Percentiles rank a stretch among this genome's conserved stretches.
phyloP scores from a whole-genome alignment of 2,888 invertebrate genomes.

The Notodonta ziczac region DNA sequence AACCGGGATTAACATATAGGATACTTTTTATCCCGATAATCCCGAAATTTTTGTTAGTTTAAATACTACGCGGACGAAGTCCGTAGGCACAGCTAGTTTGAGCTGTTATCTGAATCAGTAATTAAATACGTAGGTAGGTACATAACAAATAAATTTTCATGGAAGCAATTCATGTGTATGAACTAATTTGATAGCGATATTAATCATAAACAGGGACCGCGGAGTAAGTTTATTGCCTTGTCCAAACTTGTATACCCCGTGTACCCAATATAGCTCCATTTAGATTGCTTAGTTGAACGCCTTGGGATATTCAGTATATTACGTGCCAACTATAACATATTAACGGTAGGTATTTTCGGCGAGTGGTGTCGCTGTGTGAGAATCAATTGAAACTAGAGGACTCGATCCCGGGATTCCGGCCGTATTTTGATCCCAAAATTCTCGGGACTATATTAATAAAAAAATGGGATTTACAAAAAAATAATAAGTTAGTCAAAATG shows the following conservation, averaged over 20 bases:
- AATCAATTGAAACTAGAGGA: slow-evolving; percentile 6
- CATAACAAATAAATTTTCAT: slow-evolving; percentile 9
- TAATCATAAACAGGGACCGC: slow-evolving; percentile 42
- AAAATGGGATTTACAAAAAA: too few relatives aligned
- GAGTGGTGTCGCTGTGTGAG: not conserved
- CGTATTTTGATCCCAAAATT: too few relatives aligned
- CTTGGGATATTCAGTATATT: slow-evolving; percentile 43
- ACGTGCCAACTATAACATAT: slow-evolving; percentile 35
- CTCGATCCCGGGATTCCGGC: too few relatives aligned
- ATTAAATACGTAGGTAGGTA: not conserved
- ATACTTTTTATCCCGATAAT: too few relatives aligned
- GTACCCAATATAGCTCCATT: slow-evolving; percentile 47
- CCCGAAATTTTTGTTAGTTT: too few relatives aligned
- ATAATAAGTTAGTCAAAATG: too few relatives aligned
- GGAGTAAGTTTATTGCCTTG: slow-evolving; percentile 46
- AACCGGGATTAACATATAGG: too few relatives aligned
- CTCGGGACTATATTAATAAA: too few relatives aligned
- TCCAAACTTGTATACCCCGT: slow-evolving; percentile 44
- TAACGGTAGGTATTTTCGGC: slow-evolving; percentile 14
- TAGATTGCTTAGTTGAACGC: slow-evolving; percentile 45
- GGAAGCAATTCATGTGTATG: slow-evolving; percentile 15
- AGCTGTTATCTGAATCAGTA: too few relatives aligned
- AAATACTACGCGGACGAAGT: too few relatives aligned
- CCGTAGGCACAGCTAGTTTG: too few relatives aligned
- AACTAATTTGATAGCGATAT: slow-evolving; percentile 43